phyloP scores from a whole-genome alignment of 2,113 vertebrate species.

The Tyto alba region DNA sequence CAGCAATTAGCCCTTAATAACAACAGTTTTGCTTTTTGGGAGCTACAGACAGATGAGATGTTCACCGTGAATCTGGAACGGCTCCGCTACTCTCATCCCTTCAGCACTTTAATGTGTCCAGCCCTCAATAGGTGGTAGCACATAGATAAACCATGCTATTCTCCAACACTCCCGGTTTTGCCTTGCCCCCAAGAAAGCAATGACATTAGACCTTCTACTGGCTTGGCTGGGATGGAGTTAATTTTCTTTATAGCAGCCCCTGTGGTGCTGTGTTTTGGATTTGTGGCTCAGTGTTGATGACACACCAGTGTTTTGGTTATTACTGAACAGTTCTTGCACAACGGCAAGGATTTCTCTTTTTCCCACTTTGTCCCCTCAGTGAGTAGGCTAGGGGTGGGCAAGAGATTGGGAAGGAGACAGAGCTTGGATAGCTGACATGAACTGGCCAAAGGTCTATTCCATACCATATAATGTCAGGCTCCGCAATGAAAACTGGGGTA shows the following conservation, averaged over 20 bases:
- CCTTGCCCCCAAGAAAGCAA: neutral
- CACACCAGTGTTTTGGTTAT: neutral
- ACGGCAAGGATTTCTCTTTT: neutral
- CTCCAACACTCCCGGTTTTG: neutral
- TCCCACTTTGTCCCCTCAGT: accelerated
- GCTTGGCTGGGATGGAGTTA: neutral
- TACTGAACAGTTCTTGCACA: neutral
- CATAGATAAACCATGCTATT: neutral
- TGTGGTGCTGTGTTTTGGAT: neutral
- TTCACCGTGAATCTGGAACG: neutral
- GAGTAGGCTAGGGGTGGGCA: neutral
- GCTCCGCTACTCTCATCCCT: neutral
- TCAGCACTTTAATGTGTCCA: neutral
- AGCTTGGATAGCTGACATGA: neutral
- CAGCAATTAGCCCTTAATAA: neutral
- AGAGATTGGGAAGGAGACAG: neutral
- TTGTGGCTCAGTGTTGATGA: neutral
- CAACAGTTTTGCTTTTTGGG: neutral
- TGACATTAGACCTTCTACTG: neutral
- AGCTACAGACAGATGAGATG: neutral
- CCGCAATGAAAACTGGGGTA: neutral
- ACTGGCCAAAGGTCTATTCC: neutral
- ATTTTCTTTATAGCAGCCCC: neutral
- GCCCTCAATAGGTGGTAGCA: neutral
- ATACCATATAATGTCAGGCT: accelerated